These are phyloP conservation scores for Rhopalosiphum maidis DNA, from an alignment of 1,140 invertebrate genomes.

Conservation along the genomic window DNA sequence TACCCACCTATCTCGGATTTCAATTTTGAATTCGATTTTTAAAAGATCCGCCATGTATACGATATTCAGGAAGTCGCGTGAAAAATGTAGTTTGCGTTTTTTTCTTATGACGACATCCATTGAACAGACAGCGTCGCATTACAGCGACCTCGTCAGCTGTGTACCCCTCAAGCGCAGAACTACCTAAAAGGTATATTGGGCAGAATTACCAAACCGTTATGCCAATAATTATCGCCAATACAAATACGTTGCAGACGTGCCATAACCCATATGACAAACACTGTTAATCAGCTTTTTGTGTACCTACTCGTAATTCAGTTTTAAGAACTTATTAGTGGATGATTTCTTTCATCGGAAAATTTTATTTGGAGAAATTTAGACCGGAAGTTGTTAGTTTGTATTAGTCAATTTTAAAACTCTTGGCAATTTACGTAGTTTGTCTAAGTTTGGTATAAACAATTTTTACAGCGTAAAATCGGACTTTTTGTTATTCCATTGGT, in stretches of 20 bases:
- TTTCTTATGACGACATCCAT: not conserved
- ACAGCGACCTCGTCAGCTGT: not conserved
- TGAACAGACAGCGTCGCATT: not conserved
- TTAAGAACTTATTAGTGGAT: not conserved
- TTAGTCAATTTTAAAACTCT: slow-evolving; percentile 37
- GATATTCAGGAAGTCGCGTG: not conserved
- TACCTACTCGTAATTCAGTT: not conserved
- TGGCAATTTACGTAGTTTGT: not conserved
- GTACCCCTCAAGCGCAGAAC: not conserved
- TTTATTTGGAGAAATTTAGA: not conserved
- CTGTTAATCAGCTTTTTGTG: not conserved
- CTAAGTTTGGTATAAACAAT: slow-evolving; percentile 26
- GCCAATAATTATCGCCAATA: not conserved
- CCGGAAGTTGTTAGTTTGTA: not conserved
- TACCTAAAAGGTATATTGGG: not conserved
- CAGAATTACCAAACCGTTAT: not conserved
- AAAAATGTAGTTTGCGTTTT: not conserved
- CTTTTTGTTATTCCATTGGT: not conserved
- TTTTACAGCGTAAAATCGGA: not conserved
- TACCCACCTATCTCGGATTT: too few species aligned
- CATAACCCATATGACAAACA: not conserved
- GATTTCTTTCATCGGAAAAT: not conserved
- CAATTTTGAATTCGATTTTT: not conserved
- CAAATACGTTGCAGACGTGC: not conserved
- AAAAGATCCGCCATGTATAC: not conserved